phyloP scores from a whole-genome alignment of 1,140 invertebrate genomes.

The Saccostrea echinata region DNA sequence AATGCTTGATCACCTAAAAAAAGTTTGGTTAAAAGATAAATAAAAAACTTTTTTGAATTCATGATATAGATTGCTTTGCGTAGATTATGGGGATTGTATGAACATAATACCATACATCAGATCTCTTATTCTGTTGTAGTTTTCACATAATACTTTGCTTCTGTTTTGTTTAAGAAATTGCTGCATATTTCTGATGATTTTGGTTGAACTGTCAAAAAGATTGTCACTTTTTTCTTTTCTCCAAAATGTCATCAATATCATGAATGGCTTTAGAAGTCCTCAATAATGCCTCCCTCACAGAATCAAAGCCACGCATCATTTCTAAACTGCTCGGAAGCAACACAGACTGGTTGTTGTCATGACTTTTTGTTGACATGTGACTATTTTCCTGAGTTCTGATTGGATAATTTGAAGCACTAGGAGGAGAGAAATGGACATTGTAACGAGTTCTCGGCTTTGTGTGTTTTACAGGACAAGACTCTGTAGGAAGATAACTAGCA shows the following conservation, averaged over 20 bases:
- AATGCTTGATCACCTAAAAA: not conserved
- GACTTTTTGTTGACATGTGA: conserved; percentile 14
- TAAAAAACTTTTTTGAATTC: no score
- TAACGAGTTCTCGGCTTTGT: not conserved
- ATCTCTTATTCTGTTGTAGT: no score
- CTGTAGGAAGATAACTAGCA: not conserved
- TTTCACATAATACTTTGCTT: no score
- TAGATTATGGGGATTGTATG: no score
- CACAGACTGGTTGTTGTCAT: conserved; percentile 1
- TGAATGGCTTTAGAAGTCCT: conserved; percentile 68
- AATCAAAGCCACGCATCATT: conserved; percentile 63
- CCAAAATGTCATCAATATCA: conserved; percentile 70
- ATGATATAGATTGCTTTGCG: no score
- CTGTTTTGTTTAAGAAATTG: no score
- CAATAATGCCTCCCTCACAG: conserved; percentile 66
- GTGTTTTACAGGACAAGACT: not conserved
- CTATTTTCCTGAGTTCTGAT: not conserved
- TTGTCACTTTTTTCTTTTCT: conserved; percentile 48
- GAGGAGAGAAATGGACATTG: conserved; percentile 13
- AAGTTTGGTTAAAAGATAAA: no score
- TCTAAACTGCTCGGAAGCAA: conserved; percentile 43
- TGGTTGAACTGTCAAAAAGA: not conserved
- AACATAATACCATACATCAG: no score
- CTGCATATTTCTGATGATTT: no score
- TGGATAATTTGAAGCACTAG: conserved; percentile 1